Conservation (phyloP, 2,113 vertebrate genomes). For the Bos indicus region DNA sequence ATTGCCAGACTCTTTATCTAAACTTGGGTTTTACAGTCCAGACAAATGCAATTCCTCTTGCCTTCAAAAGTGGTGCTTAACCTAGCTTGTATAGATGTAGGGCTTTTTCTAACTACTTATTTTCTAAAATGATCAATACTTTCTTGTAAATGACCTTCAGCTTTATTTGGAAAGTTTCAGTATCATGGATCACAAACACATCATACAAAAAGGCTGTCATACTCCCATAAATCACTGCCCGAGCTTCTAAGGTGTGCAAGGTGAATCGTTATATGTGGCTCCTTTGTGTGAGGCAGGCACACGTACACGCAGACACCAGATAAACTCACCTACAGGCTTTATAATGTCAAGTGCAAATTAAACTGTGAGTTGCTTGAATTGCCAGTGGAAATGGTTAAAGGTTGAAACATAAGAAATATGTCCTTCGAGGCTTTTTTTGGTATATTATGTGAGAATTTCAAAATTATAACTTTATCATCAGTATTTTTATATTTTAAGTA, state of each 20-base stretch:
- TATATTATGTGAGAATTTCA: not conserved
- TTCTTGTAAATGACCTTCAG: conserved; percentile 34
- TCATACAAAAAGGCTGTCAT: not conserved
- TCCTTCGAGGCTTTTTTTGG: not conserved
- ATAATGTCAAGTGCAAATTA: not conserved
- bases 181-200: not conserved
- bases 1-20: conserved; percentile 70
- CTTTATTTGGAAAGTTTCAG: not conserved
- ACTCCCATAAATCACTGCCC: not conserved
- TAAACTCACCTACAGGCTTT: not conserved
- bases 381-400: not conserved
- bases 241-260: not conserved
- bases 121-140: conserved; percentile 34
- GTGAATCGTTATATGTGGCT: not conserved
- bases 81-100: not conserved
- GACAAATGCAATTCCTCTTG: conserved; percentile 34
- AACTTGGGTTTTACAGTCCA: conserved; percentile 66
- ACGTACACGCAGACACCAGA: not conserved
- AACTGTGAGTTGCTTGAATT: not conserved
- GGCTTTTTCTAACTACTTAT: conserved; percentile 4
- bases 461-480: not conserved
- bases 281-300: not conserved
- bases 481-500: not conserved
- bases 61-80: conserved; percentile 67
- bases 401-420: not conserved